Base-by-base conservation (phyloP, 2,113 vertebrate species). In the Vulpes vulpes region DNA sequence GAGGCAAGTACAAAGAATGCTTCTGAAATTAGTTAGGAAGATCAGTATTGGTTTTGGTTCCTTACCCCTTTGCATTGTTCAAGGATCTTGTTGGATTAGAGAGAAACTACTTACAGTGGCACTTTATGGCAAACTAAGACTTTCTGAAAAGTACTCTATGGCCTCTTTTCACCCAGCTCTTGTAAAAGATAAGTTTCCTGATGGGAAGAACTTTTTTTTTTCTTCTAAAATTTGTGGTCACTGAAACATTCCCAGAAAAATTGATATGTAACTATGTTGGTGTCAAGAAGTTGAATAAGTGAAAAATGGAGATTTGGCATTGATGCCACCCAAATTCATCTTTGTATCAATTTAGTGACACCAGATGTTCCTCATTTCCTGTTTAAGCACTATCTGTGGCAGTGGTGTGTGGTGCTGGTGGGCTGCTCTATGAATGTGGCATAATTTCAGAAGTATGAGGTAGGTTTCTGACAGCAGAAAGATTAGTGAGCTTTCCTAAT, bases 181-280 rank as follows among this genome's bases (percentile, higher is more conserved):
- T 71, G 0, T 91, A 89, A 88, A 35, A 95, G 22, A 32, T 74
- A 49, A 16, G 19, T 59, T 94, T 91, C 32, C 22, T 51, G 25
- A 30, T 65, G 30, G 14, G 16, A 35, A 78, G 8, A 76, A 69
- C 30, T 49, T 57, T 19, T 55, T 64, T 83, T 74, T 51, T 78
- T 49, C 62, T 27, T 27, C 20, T 81, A 30, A 51, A 23, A 59
- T 67, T 96, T 23, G n/a, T 60, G 16, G 7, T 22, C 74, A 65
- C 32, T 92, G 51, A 80, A 85, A 81, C 49, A 94, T 81, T 94
- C 30, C 53, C 74, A 87, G 65, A 55, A 76, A 92, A 57, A 93
- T 38, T 84, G 15, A 88, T 43, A 43, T 79, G 4, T 88, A 96
- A 91, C 88, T 87, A 95, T 85, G 0, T 53, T 91, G 30, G 62